Percentiles rank a stretch among this genome's conserved stretches.
Evolutionary conservation across 2,888 invertebrate genomes (phyloP).

Genomic region (Mechanitis messenoides): DNA sequence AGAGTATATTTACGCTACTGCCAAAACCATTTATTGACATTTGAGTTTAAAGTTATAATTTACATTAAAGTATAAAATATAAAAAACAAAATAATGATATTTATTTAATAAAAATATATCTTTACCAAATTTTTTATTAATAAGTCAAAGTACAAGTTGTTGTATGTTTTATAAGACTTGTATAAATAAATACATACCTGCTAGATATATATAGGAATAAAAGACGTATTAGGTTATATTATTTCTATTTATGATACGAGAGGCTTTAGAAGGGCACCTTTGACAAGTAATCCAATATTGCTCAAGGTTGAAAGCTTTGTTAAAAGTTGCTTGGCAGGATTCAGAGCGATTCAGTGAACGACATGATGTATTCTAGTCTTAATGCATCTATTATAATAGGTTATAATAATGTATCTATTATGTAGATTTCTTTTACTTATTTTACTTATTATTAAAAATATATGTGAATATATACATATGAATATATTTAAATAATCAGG

Average conservation of each 20-base stretch:
- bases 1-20: no score
- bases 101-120: no score
- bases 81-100: no score
- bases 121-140: no score
- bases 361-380: neutral
- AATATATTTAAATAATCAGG: neutral
- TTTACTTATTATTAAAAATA: neutral
- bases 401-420: neutral
- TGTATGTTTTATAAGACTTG: no score
- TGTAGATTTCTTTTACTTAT: neutral
- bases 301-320: constrained; percentile 4
- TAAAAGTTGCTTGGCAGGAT: neutral
- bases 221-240: neutral
- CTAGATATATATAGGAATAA: neutral
- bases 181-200: neutral
- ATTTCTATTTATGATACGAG: neutral
- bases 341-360: constrained; percentile 1
- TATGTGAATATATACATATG: neutral
- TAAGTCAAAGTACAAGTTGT: no score
- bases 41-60: no score
- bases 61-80: no score
- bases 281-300: constrained; percentile 8
- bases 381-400: neutral
- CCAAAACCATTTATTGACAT: no score
- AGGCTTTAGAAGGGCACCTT: constrained; percentile 6